Evolutionary conservation across 2,113 vertebrate genomes (phyloP), one percentile per base, ranked within the genome.

Genomic region (Melanotaenia duboulayi): DNA sequence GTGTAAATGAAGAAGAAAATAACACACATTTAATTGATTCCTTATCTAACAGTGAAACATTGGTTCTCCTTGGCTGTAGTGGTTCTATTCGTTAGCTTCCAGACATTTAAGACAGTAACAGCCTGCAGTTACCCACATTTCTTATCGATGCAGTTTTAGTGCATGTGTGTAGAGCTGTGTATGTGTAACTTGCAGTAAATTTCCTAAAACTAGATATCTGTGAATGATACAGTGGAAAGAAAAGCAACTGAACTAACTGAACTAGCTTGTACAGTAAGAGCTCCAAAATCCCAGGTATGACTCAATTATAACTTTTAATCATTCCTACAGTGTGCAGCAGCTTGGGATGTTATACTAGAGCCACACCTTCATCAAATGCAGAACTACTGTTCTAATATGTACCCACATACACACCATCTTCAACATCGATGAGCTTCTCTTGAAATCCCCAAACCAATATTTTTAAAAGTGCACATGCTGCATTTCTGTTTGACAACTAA

Each of bases 21-120:
- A 55, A 74, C 71, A 77, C 65, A 64, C 77, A 82, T 78, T 63
- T 70, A 78, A 86, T 88, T 83, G 85, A 89, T 89, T 89, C 64
- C 24, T 70, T 78, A 77, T 83, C 76, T 84, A 73, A 74, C 74
- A 64, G 80, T 86, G 82, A 85, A 72, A 25, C 48, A 75, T 71
- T 35, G 82, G 60, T 66, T 81, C 76, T 74, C 32, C 64, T 66
- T 17, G 22, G 56, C 69, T 71, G 42, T 68, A 76, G 78, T 59
- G 39, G 75, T 75, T 78, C 58, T 50, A 79, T 65, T 83, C 68
- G 74, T 82, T 74, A 85, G 64, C 68, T 60, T 65, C 73, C 54
- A 74, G 73, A 56, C 44, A 61, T 76, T 70, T 59, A 71, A 19
- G 54, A 79, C 66, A 76, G 64, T 78, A 86, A 88, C 84, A 62